Evolutionary conservation across 2,888 invertebrate species (phyloP).

Genomic region (Epicampocera succincta): DNA sequence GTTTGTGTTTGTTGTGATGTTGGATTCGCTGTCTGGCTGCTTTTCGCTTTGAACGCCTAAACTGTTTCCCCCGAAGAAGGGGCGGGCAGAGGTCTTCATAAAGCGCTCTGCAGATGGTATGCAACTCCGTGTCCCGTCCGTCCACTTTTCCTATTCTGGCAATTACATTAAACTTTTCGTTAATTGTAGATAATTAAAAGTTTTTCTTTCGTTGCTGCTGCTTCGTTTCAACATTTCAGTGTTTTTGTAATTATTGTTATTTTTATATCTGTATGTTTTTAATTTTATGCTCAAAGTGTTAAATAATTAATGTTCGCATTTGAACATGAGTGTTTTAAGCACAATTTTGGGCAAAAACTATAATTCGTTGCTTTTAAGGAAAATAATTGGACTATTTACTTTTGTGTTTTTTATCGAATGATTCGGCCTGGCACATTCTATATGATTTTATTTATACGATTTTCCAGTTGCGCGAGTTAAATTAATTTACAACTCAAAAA

Average conservation of each 20-base stretch:
- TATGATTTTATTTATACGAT: no score
- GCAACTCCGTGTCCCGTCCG: not conserved
- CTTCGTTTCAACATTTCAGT: constrained; percentile 10
- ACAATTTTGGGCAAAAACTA: constrained; percentile 16
- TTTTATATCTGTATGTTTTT: not conserved
- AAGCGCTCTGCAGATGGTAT: not conserved
- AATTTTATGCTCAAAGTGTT: constrained; percentile 30
- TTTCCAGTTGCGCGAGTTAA: no score
- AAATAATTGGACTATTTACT: not conserved
- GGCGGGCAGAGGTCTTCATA: not conserved
- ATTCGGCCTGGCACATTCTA: no score
- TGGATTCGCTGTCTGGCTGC: constrained; percentile 13
- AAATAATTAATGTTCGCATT: constrained; percentile 40
- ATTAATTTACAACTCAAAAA: no score
- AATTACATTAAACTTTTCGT: constrained; percentile 58
- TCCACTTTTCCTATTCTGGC: constrained; percentile 20
- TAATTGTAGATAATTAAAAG: constrained; percentile 61
- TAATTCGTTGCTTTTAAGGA: constrained; percentile 10
- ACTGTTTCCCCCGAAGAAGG: not conserved
- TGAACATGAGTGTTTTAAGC: constrained; percentile 11
- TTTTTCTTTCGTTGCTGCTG: constrained; percentile 18
- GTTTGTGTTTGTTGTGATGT: constrained; percentile 11
- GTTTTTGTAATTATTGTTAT: constrained; percentile 5
- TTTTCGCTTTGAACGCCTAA: constrained; percentile 21
- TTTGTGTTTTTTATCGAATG: no score